Conservation (phyloP, 2,797 vertebrate genomes). For the Tiaroga cobitis region DNA sequence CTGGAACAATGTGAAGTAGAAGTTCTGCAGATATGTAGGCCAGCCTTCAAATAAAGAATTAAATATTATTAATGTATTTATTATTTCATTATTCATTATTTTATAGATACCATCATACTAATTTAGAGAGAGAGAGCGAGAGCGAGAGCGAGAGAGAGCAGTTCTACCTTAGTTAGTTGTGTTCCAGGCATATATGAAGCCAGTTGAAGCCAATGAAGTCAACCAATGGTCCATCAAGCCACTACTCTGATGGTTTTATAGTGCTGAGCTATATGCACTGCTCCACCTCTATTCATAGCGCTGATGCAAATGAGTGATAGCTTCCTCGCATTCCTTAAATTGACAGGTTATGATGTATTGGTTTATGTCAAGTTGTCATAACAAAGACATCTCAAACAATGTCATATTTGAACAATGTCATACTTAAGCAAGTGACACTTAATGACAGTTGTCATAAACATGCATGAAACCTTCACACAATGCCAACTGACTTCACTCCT, state of each 20-base stretch:
- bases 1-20: conserved; percentile 12
- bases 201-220: conserved; percentile 45
- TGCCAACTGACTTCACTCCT: no score
- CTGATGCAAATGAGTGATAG: conserved; percentile 1
- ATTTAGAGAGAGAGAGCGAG: not conserved
- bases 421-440: no score
- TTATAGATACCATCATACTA: not conserved
- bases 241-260: conserved; percentile 65
- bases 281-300: conserved; percentile 42
- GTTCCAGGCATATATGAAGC: conserved; percentile 70
- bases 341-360: no score
- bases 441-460: no score
- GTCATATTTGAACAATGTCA: no score
- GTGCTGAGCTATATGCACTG: conserved; percentile 27
- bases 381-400: no score
- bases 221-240: conserved; percentile 24
- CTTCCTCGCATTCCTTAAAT: not conserved
- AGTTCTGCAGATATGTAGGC: conserved; percentile 48
- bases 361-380: no score
- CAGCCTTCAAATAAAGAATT: conserved; percentile 58
- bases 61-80: not conserved
- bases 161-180: conserved; percentile 70
- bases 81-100: not conserved
- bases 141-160: not conserved
- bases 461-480: no score